These are phyloP conservation scores for Harmothoe impar DNA, from an alignment of 2,888 invertebrate species.

Conservation along the genomic window DNA sequence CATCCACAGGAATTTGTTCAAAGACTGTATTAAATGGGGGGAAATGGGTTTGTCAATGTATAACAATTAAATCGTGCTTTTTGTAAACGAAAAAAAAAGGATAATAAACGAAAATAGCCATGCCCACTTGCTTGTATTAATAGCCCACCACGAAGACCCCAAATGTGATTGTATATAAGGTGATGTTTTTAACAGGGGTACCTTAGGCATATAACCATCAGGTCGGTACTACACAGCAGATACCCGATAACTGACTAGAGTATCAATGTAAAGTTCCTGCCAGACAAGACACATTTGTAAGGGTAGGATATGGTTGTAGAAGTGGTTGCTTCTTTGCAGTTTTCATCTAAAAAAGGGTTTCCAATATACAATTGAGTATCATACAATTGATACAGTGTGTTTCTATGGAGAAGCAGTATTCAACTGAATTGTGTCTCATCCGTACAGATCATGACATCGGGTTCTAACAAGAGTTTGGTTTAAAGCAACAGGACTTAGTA, in stretches of 20 bases:
- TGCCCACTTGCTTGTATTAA: neutral
- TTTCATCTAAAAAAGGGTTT: too few species aligned
- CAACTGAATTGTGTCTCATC: neutral
- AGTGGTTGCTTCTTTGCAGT: too few species aligned
- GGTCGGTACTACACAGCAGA: neutral
- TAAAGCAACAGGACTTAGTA: constrained; percentile 32
- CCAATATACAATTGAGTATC: too few species aligned
- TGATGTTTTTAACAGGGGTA: constrained; percentile 17
- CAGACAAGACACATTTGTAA: neutral
- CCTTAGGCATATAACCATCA: neutral
- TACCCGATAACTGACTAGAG: neutral
- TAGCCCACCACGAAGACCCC: neutral
- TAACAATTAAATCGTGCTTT: too few species aligned
- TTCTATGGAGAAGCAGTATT: constrained; percentile 6
- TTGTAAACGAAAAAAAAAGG: neutral
- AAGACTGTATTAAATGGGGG: too few species aligned
- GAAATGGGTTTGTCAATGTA: too few species aligned
- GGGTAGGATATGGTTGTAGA: too few species aligned
- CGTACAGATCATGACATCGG: neutral
- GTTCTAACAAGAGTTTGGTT: neutral
- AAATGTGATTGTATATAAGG: constrained; percentile 40
- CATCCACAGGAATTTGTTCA: too few species aligned
- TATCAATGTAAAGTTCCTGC: too few species aligned
- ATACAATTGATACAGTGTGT: too few species aligned
- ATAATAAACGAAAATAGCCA: neutral